These are phyloP conservation scores for Hylyphantes graminicola DNA, from an alignment of 1,140 invertebrate species.

Conservation along the genomic window DNA sequence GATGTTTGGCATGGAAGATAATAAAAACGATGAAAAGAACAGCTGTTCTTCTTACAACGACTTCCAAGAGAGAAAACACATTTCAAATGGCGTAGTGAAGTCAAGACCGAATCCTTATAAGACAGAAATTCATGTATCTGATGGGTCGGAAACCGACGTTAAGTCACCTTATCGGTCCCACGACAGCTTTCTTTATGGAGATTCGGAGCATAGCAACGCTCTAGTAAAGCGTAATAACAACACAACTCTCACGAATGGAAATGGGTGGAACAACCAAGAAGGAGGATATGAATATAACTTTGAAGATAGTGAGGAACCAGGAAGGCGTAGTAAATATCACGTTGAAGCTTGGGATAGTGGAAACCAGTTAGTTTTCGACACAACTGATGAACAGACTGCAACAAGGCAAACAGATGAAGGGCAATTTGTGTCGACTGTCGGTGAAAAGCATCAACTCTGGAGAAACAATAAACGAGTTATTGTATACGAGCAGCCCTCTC, in stretches of 20 bases:
- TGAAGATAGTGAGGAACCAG: slow-evolving; percentile 21
- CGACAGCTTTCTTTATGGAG: slow-evolving; percentile 41
- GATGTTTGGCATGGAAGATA: slow-evolving; percentile 50
- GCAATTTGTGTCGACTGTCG: slow-evolving; percentile 48
- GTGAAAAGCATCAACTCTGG: slow-evolving; percentile 56
- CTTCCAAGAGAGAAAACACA: background rate
- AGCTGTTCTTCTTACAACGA: background rate
- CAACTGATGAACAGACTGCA: slow-evolving; percentile 40
- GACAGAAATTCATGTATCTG: slow-evolving; percentile 22
- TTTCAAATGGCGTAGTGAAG: background rate
- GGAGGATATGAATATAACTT: slow-evolving; percentile 22
- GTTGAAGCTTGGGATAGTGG: slow-evolving; percentile 56
- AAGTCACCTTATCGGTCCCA: slow-evolving; percentile 32
- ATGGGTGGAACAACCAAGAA: background rate
- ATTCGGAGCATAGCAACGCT: background rate
- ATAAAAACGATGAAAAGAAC: background rate
- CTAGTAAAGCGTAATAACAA: slow-evolving; percentile 24
- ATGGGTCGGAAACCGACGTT: slow-evolving; percentile 40
- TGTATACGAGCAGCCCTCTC: slow-evolving; percentile 46
- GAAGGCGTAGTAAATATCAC: slow-evolving; percentile 52
- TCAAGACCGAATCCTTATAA: background rate
- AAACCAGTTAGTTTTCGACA: slow-evolving; percentile 44
- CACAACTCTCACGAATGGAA: background rate
- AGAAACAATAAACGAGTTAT: slow-evolving; percentile 50
- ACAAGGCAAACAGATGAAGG: slow-evolving; percentile 39